Evolutionary conservation across 2,797 vertebrate genomes (phyloP), one percentile per base, ranked within the genome.

Genomic region (Luscinia megarhynchos): DNA sequence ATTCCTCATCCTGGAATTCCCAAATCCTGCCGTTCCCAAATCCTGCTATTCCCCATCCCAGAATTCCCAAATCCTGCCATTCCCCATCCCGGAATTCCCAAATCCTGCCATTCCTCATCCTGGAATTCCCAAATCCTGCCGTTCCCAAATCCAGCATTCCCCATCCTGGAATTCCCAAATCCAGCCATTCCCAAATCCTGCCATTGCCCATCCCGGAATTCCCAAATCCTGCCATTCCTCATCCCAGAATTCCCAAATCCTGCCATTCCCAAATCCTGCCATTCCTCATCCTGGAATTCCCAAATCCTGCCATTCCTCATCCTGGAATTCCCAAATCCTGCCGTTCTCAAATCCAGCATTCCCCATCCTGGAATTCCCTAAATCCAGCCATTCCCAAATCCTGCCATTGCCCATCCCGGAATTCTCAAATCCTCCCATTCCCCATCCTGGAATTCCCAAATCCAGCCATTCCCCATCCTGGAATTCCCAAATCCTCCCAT

Each of bases 221-320:
- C 50, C 30, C 3, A 3, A n/a, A 43, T 57, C 32, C 18, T 1
- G 12, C 12, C 1, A 12, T 29, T 50, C 64, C 46, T 2, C 46
- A 24, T 48, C 46, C 22, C 1, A 1, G 4, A 0, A 2, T 15
- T 43, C 50, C 30, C 3, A 3, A 10, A 16, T 6, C 13, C 29
- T 7, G 5, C 9, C 5, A 45, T 45, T 23, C 38, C 18, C 18
- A 4, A 5, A 11, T 68, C 26, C 64, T 3, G 6, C 15, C 0
- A 14, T 34, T 46, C 63, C 40, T 12, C 38, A 38, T 38, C 38
- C 38, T 38, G 38, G 20, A 3, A 18, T 59, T 36, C 57, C 43
- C 1, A 41, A 41, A 51, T 48, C 6, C 43, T 3, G 2, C 8
- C 3, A 2, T 26, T 26, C n/a, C 45, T 10, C 19, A 20, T 45